phyloP scores from a whole-genome alignment of 2,113 vertebrate species.

The Pseudolaguvia tuberculata region DNA sequence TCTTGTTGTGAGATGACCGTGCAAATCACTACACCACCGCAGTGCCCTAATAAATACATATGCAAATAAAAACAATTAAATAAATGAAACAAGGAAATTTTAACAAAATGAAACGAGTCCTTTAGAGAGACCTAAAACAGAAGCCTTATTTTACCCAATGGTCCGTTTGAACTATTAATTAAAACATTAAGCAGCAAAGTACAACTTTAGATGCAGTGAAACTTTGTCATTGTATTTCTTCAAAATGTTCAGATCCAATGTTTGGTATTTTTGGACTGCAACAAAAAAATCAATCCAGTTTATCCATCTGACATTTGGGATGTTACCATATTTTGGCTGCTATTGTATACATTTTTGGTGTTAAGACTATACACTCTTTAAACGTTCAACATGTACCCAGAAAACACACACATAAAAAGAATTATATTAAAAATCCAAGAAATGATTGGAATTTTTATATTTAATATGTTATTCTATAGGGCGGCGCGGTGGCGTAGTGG shows the following conservation, averaged over 20 bases:
- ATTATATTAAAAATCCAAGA: not conserved
- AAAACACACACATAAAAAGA: not conserved
- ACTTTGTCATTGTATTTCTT: constrained; percentile 32
- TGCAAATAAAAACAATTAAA: constrained; percentile 15
- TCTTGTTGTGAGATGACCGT: no score
- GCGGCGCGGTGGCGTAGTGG: no score
- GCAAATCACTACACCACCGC: no score
- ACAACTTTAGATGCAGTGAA: constrained; percentile 48
- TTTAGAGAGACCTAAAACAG: no score
- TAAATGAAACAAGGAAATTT: not conserved
- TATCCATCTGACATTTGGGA: not conserved
- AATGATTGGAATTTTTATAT: no score
- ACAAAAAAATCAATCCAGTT: not conserved
- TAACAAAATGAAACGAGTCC: constrained; percentile 26
- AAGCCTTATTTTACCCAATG: constrained; percentile 42
- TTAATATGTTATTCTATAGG: not conserved
- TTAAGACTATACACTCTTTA: not conserved
- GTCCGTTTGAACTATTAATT: constrained; percentile 37
- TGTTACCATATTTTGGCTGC: not conserved
- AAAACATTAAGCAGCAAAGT: constrained; percentile 44
- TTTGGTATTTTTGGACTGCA: not conserved
- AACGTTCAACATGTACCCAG: not conserved
- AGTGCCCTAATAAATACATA: no score
- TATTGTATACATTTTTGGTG: not conserved
- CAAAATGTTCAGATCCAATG: not conserved